Percentiles rank a stretch among this genome's conserved stretches.
These are phyloP conservation scores for Caradrina kadenii DNA, from an alignment of 2,888 invertebrate genomes.

Conservation along the genomic window DNA sequence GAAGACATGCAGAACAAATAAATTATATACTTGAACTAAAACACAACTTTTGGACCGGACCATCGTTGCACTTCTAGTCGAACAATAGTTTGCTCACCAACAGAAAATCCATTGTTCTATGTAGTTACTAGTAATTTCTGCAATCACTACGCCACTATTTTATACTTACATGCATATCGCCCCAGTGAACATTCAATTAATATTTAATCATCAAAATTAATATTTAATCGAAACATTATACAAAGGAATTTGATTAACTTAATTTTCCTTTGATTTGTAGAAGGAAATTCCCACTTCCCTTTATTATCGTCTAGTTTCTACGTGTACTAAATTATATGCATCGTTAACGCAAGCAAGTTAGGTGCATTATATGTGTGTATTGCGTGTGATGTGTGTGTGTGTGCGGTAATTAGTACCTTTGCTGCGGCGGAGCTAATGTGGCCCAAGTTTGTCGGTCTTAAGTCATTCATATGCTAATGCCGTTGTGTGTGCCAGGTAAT, in stretches of 20 bases:
- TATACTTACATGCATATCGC: too few species aligned
- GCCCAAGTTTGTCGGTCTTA: constrained; percentile 36
- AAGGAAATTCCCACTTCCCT: constrained; percentile 5
- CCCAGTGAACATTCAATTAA: too few species aligned
- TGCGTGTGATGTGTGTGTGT: neutral
- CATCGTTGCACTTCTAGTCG: too few species aligned
- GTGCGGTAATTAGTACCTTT: constrained; percentile 46
- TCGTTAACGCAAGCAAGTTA: constrained; percentile 4
- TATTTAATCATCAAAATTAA: too few species aligned
- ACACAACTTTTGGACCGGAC: too few species aligned
- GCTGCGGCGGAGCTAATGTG: constrained; percentile 20
- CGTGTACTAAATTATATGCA: constrained; percentile 12
- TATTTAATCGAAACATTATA: too few species aligned
- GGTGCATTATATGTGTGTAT: constrained; percentile 2
- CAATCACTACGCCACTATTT: too few species aligned
- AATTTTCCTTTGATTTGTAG: too few species aligned
- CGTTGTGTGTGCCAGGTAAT: constrained; percentile 29
- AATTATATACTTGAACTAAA: neutral
- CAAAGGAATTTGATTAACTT: too few species aligned
- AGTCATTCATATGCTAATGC: constrained; percentile 55
- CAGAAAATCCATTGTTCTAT: too few species aligned
- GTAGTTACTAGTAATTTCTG: too few species aligned
- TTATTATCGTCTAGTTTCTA: neutral
- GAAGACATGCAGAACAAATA: neutral
- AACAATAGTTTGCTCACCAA: too few species aligned